Evolutionary conservation across 2,888 invertebrate genomes (phyloP), one percentile per base, ranked within the genome.

Genomic region (Catocala nupta): DNA sequence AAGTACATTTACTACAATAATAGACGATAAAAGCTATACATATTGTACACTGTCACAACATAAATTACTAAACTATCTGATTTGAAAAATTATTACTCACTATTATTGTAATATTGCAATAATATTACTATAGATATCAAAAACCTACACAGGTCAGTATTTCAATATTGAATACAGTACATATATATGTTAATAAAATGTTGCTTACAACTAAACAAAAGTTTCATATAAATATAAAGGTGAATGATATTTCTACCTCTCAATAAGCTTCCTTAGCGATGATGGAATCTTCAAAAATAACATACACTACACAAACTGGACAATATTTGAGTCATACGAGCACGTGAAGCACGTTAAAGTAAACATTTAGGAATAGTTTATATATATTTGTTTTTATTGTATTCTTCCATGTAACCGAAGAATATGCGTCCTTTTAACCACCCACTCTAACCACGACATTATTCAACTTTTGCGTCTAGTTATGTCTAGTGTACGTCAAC

Each of bases 231-330:
- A 75, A 73, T 69, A 71, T 67, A 64, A 71, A 63, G 39, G 57
- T 68, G 71, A 75, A 74, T 80, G 71, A 70, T 75, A 77, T 81
- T 75, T 70, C 72, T 84, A 82, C 81, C 84, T 81, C 79, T 75
- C 60, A 72, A 55, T 62, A 64, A 65, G 75, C 70, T 76, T 78
- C 75, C 76, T 76, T 59, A 63, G 64, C 67, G 81, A 73, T 79
- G 82, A 78, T 75, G 71, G 65, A 65, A 73, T 77, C 68, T 75
- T 77, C 59, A 65, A 64, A 77, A 75, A 75, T 75, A 75, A 77
- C 67, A 76, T 51, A 66, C 73, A 73, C 75, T 63, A 55, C 70
- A 76, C 73, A 60, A 71, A 70, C 62, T 54, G 45, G 55, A 42
- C 59, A 59, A 53, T 58, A 65, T 61, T 63, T 55, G 25, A 65